Base-by-base conservation (phyloP, 2,797 vertebrate species). In the Acrossocheilus wenchowensis region DNA sequence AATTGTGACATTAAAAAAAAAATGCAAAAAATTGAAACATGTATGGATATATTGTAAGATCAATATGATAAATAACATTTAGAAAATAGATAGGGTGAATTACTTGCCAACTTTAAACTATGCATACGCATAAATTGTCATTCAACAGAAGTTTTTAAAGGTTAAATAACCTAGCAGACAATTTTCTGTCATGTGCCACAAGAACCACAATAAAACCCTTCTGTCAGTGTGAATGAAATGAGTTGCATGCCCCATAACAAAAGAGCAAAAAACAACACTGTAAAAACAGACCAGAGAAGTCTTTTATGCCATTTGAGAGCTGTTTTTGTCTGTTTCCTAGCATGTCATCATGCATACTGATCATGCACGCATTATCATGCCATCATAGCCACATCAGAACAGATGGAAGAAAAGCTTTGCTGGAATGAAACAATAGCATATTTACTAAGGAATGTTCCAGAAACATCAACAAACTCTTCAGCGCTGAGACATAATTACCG, bases 371-470 rank as follows among this genome's bases (percentile, higher is more conserved):
- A 50, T 50, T 69, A 50, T 52, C 80, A 0, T 82, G 43, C 64
- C 36, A 69, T 69, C 34, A 69, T 23, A 69, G 62, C 62, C 78
- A 86, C 52, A 81, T 86, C 30, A 50, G 26, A 85, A 62, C 77
- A 72, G 50, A 72, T 30, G 81, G 36, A 82, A 77, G 17, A 68
- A 81, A 85, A 80, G 71, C 17, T 34, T 17, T 4, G 50, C 54
- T 60, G 34, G 17, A 50, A 86, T 54, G 54, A 85, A 79, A 72
- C 23, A 75, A 85, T 19, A 50, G 21, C 66, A 85, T 57, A 72
- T 80, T 80, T 73, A 73, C 78, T 62, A 5, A 62, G 21, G 50
- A 85, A 85, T 82, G 72, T 78, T 71, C 64, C 54, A 85, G 83
- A 41, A 85, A 75, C 15, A 39, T 81, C 73, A 50, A 69, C 72